Conservation (phyloP, 2,113 vertebrate genomes). For the Ancistrus triradiatus region DNA sequence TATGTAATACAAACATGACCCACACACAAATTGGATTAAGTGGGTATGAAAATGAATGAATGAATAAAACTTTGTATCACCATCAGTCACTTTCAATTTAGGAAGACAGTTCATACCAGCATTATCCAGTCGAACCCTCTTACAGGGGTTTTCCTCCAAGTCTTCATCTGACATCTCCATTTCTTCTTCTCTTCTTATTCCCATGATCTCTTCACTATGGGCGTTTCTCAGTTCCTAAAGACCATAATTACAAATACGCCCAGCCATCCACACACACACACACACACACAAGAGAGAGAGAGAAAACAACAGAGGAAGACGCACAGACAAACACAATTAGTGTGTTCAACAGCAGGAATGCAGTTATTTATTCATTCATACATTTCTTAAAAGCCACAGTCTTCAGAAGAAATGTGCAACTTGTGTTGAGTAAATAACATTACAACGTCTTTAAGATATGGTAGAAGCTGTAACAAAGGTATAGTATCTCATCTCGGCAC, state of each 20-base stretch:
- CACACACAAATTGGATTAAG: too few relatives aligned
- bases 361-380: too few relatives aligned
- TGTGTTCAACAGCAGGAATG: neutral
- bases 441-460: too few relatives aligned
- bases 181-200: constrained; percentile 89
- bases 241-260: constrained; percentile 27
- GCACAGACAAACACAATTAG: constrained; percentile 32
- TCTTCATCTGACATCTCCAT: constrained; percentile 98
- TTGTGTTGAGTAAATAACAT: too few relatives aligned
- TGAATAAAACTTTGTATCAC: too few relatives aligned
- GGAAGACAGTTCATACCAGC: too few relatives aligned
- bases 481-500: neutral
- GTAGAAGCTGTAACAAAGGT: neutral
- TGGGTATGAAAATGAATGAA: too few relatives aligned
- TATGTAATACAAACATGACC: too few relatives aligned
- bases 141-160: constrained; percentile 76
- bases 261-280: constrained; percentile 14
- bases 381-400: too few relatives aligned
- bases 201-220: constrained; percentile 94
- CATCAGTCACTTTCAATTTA: too few relatives aligned
- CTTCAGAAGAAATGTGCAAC: neutral
- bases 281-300: constrained; percentile 3
- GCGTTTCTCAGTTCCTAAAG: constrained; percentile 88
- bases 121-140: constrained; percentile 80
- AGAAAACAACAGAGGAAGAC: constrained; percentile 30